Percentiles rank a stretch among this genome's conserved stretches.
phyloP scores from a whole-genome alignment of 2,888 invertebrate species.

The Agriopis leucophaearia region DNA sequence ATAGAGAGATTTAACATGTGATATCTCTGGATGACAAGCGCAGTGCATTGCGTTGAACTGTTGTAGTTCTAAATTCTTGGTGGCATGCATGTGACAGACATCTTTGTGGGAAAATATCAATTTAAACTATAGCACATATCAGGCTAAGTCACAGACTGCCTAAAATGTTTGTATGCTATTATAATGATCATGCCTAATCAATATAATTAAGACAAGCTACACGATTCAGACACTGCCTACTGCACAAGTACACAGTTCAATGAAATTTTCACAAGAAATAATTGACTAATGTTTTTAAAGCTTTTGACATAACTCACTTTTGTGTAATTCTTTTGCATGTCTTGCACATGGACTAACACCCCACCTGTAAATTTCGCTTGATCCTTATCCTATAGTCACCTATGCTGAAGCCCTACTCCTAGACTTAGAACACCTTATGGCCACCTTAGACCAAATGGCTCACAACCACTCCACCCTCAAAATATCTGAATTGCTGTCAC shows the following conservation, averaged over 20 bases:
- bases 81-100: too few relatives aligned
- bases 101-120: too few relatives aligned
- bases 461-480: conserved; percentile 83
- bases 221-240: conserved; percentile 6
- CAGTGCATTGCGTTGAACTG: too few relatives aligned
- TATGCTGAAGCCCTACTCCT: conserved; percentile 85
- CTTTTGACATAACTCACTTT: conserved; percentile 38
- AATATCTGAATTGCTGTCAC: conserved; percentile 82
- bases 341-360: conserved; percentile 82
- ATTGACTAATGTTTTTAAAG: conserved; percentile 26
- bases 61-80: too few relatives aligned
- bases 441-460: conserved; percentile 86
- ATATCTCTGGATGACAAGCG: too few relatives aligned
- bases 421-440: conserved; percentile 86
- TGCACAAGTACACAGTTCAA: conserved; percentile 11
- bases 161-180: neutral
- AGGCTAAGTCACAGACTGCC: too few relatives aligned
- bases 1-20: too few relatives aligned
- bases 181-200: too few relatives aligned
- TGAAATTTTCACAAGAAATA: conserved; percentile 16
- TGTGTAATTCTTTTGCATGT: conserved; percentile 82
- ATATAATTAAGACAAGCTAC: conserved; percentile 5
- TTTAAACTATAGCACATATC: too few relatives aligned
- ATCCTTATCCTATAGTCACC: conserved; percentile 78
- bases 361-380: conserved; percentile 72